Conservation (phyloP, 2,888 invertebrate genomes). For the Heliconius aoede region DNA sequence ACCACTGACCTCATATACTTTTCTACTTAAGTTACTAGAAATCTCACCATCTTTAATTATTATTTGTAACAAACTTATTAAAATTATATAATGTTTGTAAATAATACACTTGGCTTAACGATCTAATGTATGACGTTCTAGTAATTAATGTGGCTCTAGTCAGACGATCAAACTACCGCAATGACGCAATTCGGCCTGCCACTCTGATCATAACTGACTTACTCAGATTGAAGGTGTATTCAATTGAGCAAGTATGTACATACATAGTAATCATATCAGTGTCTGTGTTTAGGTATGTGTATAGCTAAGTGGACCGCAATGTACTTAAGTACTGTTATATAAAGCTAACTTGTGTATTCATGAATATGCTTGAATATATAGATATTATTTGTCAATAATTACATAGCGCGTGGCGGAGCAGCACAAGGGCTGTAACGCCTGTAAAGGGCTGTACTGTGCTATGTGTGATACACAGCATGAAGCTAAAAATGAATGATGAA, state of each 20-base stretch:
- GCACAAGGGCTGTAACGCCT: too few relatives aligned
- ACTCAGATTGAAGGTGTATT: slow-evolving; percentile 27
- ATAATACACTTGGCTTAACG: slow-evolving; percentile 6
- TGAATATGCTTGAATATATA: not conserved
- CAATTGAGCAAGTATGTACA: slow-evolving; percentile 6
- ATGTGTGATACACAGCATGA: too few relatives aligned
- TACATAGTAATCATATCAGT: not conserved
- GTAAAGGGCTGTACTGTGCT: too few relatives aligned
- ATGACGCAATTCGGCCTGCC: slow-evolving; percentile 39
- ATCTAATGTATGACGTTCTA: slow-evolving; percentile 34
- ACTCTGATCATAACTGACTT: slow-evolving; percentile 35
- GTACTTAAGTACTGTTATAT: not conserved
- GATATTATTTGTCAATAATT: not conserved
- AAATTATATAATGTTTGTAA: slow-evolving; percentile 19
- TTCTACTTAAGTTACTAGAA: not conserved
- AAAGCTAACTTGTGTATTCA: not conserved
- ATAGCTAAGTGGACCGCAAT: not conserved
- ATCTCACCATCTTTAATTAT: too few relatives aligned
- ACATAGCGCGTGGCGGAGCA: too few relatives aligned
- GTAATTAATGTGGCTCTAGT: slow-evolving; percentile 41
- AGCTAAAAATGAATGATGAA: too few relatives aligned
- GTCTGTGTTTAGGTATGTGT: not conserved
- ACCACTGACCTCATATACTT: too few relatives aligned
- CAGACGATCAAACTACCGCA: slow-evolving; percentile 42
- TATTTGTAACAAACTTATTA: too few relatives aligned